Evolutionary conservation across 2,797 vertebrate genomes (phyloP), one percentile per base, ranked within the genome.

Genomic region (Macroramphosus scolopax): DNA sequence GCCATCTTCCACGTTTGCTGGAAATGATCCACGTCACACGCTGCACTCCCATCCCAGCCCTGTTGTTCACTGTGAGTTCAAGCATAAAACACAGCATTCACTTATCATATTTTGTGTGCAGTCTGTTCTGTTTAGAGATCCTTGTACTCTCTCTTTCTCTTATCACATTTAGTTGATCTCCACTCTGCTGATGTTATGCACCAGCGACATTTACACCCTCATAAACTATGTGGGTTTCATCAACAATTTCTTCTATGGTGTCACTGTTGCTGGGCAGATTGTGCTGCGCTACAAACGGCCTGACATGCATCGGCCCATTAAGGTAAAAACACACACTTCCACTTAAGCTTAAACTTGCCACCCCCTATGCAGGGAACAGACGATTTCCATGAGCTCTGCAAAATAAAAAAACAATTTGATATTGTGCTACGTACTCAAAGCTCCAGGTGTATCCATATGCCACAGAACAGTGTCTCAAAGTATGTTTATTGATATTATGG

Each of bases 161-260:
- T 12, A 0, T 33, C 24, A 10, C 25, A 8, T 47, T 49, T 15
- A 76, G 67, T 18, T 68, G 17, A 54, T 65, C 39, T 95, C 94
- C 38, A 95, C 94, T 2, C 84, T 96, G 65, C 87, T 96, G 25
- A 95, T 96, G 94, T 82, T 96, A 81, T 94, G 94, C 82, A 95
- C 94, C 72, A 93, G 93, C 6, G 94, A 96, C 85, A 95, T 95
- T 78, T 95, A 96, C 89, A 95, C 93, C 0, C 92, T 96, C 53
- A 96, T 96, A 80, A 95, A 93, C 87, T 95, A 96, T 0, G 94
- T 96, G 66, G 94, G 94, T 45, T 96, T 96, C 83, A 95, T 95
- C 87, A 96, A 96, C 89, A 95, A 95, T 88, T 90, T 96, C 77
- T 95, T 95, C 83, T 95, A 95, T 0, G 94, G 94, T 11, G 83